Percentiles rank a stretch among this genome's conserved stretches.
phyloP scores from a whole-genome alignment of 1,140 invertebrate genomes.

The Drosophila sulfurigaster region DNA sequence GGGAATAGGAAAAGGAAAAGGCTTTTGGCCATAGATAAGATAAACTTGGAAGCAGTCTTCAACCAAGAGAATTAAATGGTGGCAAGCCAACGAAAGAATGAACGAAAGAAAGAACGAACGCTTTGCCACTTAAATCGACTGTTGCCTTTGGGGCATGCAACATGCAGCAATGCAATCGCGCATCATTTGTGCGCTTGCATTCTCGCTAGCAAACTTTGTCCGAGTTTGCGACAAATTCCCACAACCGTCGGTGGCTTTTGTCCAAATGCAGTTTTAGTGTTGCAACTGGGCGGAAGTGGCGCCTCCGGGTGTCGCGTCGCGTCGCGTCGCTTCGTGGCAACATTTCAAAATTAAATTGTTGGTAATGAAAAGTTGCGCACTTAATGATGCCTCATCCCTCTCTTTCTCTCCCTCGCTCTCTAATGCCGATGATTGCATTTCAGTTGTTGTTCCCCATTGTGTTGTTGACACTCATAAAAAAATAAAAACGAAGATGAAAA shows the following conservation, averaged over 20 bases:
- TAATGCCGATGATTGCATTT: constrained; percentile 27
- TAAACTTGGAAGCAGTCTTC: neutral
- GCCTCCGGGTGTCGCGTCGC: constrained; percentile 25
- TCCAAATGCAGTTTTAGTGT: constrained; percentile 73
- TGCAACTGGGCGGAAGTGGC: constrained; percentile 48
- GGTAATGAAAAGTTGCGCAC: constrained; percentile 74
- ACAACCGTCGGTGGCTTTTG: constrained; percentile 3
- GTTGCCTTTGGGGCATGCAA: constrained; percentile 10
- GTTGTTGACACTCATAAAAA: neutral
- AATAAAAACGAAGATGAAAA: neutral
- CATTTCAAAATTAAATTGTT: constrained; percentile 61
- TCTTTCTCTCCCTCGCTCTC: neutral
- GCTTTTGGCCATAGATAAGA: constrained; percentile 12
- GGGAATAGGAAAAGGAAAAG: neutral
- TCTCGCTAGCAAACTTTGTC: constrained; percentile 12
- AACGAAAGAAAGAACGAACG: neutral
- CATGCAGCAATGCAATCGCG: neutral
- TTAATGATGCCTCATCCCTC: constrained; percentile 51
- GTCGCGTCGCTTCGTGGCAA: constrained; percentile 16
- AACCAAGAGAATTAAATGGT: neutral
- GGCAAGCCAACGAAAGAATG: constrained; percentile 1
- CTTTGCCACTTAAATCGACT: constrained; percentile 20
- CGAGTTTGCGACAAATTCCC: constrained; percentile 3
- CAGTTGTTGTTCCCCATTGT: neutral
- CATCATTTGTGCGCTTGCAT: constrained; percentile 21